These are phyloP conservation scores for Phrynocephalus vlangalii DNA, from an alignment of 2,797 vertebrate species.

Conservation along the genomic window DNA sequence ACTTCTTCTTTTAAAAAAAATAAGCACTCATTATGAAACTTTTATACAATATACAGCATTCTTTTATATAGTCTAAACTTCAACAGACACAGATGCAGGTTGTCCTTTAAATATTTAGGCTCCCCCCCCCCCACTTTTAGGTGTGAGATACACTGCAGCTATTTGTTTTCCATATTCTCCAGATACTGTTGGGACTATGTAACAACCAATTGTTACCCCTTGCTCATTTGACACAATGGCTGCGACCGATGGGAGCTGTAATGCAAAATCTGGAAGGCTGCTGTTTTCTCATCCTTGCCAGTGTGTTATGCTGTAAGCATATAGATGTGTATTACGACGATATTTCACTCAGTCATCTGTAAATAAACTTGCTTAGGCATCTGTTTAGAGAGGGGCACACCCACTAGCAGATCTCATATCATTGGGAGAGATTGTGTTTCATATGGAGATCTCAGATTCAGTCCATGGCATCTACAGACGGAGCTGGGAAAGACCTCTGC, in stretches of 20 bases:
- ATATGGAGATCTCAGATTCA: neutral
- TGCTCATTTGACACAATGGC: neutral
- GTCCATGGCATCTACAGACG: neutral
- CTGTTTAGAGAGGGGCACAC: neutral
- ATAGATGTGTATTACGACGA: neutral
- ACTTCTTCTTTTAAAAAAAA: neutral
- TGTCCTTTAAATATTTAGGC: neutral
- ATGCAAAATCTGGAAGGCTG: neutral
- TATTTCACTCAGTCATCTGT: slow-evolving; percentile 27
- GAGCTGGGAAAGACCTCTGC: neutral
- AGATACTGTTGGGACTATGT: neutral
- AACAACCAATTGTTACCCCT: neutral
- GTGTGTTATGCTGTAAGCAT: neutral
- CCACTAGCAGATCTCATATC: neutral
- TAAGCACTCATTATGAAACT: neutral
- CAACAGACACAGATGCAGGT: no score
- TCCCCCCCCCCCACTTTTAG: neutral
- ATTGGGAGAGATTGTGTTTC: no score
- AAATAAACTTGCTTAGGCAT: neutral
- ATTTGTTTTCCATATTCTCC: neutral
- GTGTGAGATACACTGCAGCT: neutral
- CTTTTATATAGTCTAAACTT: neutral
- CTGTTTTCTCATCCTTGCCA: neutral
- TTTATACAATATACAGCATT: neutral
- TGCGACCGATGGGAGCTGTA: neutral